Evolutionary conservation across 2,888 invertebrate species (phyloP).

Genomic region (Plemyria rubiginata): DNA sequence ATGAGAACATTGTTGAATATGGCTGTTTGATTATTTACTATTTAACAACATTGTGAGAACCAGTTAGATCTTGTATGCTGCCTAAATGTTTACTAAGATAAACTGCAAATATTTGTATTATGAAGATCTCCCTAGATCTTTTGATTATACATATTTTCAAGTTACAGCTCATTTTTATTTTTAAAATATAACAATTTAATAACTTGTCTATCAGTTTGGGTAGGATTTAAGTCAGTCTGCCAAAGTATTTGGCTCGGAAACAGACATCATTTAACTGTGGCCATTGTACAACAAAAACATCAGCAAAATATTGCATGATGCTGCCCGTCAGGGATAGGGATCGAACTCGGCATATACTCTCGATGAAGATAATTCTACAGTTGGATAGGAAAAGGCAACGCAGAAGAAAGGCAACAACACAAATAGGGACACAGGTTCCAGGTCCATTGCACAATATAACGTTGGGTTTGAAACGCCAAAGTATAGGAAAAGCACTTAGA

Average conservation of each 20-base stretch:
- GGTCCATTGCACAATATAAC: slow-evolving; percentile 97
- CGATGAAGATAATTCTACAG: slow-evolving; percentile 94
- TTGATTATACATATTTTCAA: slow-evolving; percentile 62
- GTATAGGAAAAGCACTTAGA: slow-evolving; percentile 87
- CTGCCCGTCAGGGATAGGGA: slow-evolving; percentile 95
- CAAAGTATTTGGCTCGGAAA: slow-evolving; percentile 90
- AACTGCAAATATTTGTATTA: slow-evolving; percentile 49
- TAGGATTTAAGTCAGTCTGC: slow-evolving; percentile 86
- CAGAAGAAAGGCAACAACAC: slow-evolving; percentile 90
- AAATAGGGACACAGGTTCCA: slow-evolving; percentile 97
- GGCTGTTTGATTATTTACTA: slow-evolving; percentile 7
- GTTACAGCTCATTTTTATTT: slow-evolving; percentile 48
- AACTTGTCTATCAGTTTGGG: neutral
- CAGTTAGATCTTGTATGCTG: slow-evolving; percentile 37
- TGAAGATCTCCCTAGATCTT: slow-evolving; percentile 58
- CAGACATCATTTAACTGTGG: slow-evolving; percentile 88
- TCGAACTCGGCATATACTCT: slow-evolving; percentile 97
- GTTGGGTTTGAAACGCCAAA: slow-evolving; percentile 90
- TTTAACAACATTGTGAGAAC: slow-evolving; percentile 33
- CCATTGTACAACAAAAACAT: slow-evolving; percentile 97
- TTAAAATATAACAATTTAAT: neutral
- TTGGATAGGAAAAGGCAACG: slow-evolving; percentile 88
- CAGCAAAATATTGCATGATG: slow-evolving; percentile 92
- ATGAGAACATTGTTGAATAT: slow-evolving; percentile 9
- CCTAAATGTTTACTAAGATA: slow-evolving; percentile 38